These are phyloP conservation scores for Nerophis ophidion DNA, from an alignment of 2,113 vertebrate genomes.

Conservation along the genomic window DNA sequence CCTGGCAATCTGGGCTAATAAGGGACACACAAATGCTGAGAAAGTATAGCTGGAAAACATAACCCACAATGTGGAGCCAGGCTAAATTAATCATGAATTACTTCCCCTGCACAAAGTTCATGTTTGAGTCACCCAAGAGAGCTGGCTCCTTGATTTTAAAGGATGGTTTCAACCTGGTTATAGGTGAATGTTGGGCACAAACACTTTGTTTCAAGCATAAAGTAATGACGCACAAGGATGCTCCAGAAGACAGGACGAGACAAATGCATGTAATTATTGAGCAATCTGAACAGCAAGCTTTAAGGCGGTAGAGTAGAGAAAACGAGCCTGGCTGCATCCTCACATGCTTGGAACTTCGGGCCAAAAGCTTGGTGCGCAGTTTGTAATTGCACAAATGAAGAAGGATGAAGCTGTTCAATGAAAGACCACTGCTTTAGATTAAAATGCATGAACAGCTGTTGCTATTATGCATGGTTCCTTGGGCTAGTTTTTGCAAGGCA, in stretches of 20 bases:
- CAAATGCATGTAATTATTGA: conserved; percentile 68
- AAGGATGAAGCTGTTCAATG: conserved; percentile 55
- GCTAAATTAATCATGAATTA: conserved; percentile 62
- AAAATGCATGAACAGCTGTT: conserved; percentile 71
- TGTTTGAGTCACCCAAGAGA: conserved; percentile 48
- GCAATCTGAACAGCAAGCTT: conserved; percentile 47
- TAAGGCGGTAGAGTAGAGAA: conserved; percentile 33
- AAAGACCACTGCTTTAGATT: conserved; percentile 62
- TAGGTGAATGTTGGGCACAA: conserved; percentile 65
- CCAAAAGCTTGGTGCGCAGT: conserved; percentile 50
- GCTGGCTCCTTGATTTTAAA: conserved; percentile 45
- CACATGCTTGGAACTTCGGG: conserved; percentile 33
- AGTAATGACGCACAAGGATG: conserved; percentile 27
- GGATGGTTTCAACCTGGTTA: conserved; percentile 50
- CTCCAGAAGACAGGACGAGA: conserved; percentile 49
- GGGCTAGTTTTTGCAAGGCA: conserved; percentile 39
- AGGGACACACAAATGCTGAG: conserved; percentile 52
- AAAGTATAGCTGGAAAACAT: conserved; percentile 55
- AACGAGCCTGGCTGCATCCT: conserved; percentile 38
- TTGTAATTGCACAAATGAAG: conserved; percentile 65
- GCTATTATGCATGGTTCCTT: conserved; percentile 56
- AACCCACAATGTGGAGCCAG: conserved; percentile 42
- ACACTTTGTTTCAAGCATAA: conserved; percentile 60
- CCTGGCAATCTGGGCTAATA: conserved; percentile 53
- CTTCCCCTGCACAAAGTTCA: conserved; percentile 58